Conservation (phyloP, 2,888 invertebrate species). For the Chromoteleia sp. region DNA sequence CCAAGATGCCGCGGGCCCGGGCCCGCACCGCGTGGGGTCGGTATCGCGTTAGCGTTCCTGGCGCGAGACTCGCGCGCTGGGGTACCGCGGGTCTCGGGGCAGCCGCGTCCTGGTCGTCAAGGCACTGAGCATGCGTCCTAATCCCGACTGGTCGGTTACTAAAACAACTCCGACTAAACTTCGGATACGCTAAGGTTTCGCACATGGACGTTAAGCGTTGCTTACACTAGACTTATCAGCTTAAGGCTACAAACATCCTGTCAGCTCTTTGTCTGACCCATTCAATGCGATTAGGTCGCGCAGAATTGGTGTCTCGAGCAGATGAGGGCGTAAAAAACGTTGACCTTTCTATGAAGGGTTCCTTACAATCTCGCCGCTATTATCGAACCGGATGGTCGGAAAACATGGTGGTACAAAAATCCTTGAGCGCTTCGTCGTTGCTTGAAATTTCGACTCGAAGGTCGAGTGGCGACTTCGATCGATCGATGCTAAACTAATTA, state of each 20-base stretch:
- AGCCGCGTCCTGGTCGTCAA: constrained; percentile 79
- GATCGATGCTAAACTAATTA: too few species aligned
- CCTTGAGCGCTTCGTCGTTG: too few species aligned
- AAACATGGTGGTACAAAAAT: too few species aligned
- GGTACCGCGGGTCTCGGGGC: constrained; percentile 48
- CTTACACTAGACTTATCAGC: constrained; percentile 25
- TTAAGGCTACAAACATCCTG: constrained; percentile 13
- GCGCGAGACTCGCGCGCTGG: constrained; percentile 55
- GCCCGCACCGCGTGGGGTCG: constrained; percentile 19
- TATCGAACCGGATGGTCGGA: too few species aligned
- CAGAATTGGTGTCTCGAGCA: too few species aligned
- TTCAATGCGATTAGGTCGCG: not conserved
- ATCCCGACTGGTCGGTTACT: constrained; percentile 44
- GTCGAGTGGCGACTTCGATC: not conserved
- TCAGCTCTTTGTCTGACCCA: constrained; percentile 2
- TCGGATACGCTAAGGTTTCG: constrained; percentile 54
- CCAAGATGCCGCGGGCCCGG: not conserved
- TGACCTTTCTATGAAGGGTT: too few species aligned
- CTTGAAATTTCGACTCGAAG: too few species aligned
- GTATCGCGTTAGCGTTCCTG: constrained; percentile 40
- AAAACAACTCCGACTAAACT: constrained; percentile 54
- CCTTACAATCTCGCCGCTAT: too few species aligned
- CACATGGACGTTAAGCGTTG: constrained; percentile 65
- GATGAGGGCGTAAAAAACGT: too few species aligned
- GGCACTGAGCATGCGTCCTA: constrained; percentile 81